Conservation (phyloP, 2,797 vertebrate species). For the Cyclura pinguis region DNA sequence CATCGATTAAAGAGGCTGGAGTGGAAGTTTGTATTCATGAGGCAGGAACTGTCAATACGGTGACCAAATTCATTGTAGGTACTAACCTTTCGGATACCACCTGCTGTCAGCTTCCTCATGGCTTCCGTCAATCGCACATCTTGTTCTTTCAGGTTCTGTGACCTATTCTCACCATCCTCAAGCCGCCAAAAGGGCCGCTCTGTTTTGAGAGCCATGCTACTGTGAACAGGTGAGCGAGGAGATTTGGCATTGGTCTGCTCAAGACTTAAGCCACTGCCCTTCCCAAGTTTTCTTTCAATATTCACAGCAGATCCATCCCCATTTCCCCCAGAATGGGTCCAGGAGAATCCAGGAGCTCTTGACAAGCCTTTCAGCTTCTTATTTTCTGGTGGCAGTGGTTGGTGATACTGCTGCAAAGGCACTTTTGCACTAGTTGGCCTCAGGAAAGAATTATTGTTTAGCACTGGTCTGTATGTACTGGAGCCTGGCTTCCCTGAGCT, state of each 20-base stretch:
- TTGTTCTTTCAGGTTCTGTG: conserved; percentile 35
- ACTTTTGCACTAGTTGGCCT: conserved; percentile 83
- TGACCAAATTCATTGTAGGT: background rate
- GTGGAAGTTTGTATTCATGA: conserved; percentile 70
- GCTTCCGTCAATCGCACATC: conserved; percentile 72
- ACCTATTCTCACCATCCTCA: conserved; percentile 36
- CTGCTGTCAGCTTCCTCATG: conserved; percentile 70
- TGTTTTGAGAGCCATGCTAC: conserved; percentile 37
- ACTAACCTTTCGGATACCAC: conserved; percentile 58
- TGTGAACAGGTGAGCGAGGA: conserved; percentile 41
- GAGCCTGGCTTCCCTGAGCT: conserved; percentile 76
- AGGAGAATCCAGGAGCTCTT: conserved; percentile 48
- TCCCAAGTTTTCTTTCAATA: conserved; percentile 48
- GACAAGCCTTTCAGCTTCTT: conserved; percentile 69
- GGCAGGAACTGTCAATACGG: conserved; percentile 65
- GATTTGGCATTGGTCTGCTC: conserved; percentile 55
- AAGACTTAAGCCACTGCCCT: background rate
- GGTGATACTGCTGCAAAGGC: conserved; percentile 80
- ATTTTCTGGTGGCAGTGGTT: conserved; percentile 58
- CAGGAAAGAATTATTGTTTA: conserved; percentile 76
- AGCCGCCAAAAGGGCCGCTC: conserved; percentile 38
- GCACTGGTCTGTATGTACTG: conserved; percentile 74
- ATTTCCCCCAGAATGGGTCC: conserved; percentile 47
- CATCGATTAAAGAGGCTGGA: conserved; percentile 65
- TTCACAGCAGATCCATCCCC: conserved; percentile 54